phyloP scores from a whole-genome alignment of 2,888 invertebrate species.

The Cephus spinipes region DNA sequence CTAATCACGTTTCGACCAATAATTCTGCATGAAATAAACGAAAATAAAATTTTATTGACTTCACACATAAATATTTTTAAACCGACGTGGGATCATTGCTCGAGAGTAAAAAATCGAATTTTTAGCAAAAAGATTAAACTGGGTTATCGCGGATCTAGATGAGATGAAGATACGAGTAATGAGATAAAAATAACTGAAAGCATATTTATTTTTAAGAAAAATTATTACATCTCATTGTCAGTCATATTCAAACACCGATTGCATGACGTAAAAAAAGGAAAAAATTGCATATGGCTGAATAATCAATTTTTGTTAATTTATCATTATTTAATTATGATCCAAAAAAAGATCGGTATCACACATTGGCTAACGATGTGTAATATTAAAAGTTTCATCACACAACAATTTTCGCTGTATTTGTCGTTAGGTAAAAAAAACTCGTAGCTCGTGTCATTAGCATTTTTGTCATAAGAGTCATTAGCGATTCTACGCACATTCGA shows the following conservation, averaged over 20 bases:
- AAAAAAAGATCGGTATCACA: neutral
- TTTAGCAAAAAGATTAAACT: neutral
- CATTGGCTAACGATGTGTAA: no score
- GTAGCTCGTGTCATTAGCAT: neutral
- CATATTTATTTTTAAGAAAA: neutral
- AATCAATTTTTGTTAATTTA: neutral
- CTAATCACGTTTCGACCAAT: neutral
- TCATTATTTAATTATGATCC: neutral
- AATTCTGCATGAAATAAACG: neutral
- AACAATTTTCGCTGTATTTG: neutral
- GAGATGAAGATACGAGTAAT: no score
- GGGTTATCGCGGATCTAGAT: neutral
- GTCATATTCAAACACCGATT: neutral
- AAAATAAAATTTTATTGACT: neutral
- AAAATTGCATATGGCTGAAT: neutral
- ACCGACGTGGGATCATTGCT: neutral
- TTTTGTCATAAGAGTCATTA: neutral
- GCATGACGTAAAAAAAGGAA: neutral
- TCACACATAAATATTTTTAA: neutral
- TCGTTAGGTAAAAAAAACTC: neutral
- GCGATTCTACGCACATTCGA: neutral
- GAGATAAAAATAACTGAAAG: no score
- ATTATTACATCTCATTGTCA: neutral
- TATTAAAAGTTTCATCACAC: neutral
- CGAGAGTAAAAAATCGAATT: neutral